phyloP scores from a whole-genome alignment of 2,888 invertebrate species.

The Hirtodrosophila cameraria region DNA sequence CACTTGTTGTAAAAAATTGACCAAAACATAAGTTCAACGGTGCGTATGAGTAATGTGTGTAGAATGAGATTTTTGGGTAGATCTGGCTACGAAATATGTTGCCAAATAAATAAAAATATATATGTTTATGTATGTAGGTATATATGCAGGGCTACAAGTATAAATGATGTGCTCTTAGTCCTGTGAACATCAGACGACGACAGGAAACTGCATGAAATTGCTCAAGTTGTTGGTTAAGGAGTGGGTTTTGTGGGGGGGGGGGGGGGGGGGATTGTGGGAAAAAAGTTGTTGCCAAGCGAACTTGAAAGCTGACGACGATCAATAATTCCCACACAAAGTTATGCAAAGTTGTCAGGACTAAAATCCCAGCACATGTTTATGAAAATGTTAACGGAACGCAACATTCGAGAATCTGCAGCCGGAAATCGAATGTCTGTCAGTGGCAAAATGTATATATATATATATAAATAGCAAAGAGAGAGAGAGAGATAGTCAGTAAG shows the following conservation, averaged over 20 bases:
- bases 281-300: constrained; percentile 45
- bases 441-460: constrained; percentile 57
- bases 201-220: constrained; percentile 72
- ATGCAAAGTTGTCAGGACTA: constrained; percentile 60
- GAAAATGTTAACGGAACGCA: constrained; percentile 63
- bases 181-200: constrained; percentile 47
- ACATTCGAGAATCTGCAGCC: constrained; percentile 54
- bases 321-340: constrained; percentile 64
- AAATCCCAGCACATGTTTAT: constrained; percentile 70
- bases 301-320: constrained; percentile 70
- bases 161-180: constrained; percentile 60
- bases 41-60: constrained; percentile 59
- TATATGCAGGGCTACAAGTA: constrained; percentile 27
- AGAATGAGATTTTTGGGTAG: constrained; percentile 4
- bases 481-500: constrained; percentile 29
- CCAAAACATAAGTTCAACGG: constrained; percentile 70
- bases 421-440: constrained; percentile 77
- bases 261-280: background rate
- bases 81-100: constrained; percentile 60
- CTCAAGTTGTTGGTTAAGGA: constrained; percentile 20
- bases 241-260: background rate
- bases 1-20: constrained; percentile 62
- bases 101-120: constrained; percentile 64
- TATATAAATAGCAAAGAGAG: constrained; percentile 37
- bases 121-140: too few relatives aligned